Conservation (phyloP, 2,113 vertebrate genomes). For the Sphaerodactylus townsendi region DNA sequence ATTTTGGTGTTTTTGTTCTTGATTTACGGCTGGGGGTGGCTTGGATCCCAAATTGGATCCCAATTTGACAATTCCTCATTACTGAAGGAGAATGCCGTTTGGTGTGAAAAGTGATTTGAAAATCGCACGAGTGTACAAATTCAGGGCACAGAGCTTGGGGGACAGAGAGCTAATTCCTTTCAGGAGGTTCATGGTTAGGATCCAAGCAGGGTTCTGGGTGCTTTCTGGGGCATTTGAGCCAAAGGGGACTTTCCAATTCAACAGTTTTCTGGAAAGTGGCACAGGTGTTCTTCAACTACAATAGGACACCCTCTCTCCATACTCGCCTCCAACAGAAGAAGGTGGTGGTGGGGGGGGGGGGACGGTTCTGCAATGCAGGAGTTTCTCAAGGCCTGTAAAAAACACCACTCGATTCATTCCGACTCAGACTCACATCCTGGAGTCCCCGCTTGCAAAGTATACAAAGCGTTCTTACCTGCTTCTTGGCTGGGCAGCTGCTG, state of each 20-base stretch:
- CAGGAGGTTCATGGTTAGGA: background rate
- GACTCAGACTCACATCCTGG: too few relatives aligned
- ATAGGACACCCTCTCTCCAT: too few relatives aligned
- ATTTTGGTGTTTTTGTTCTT: background rate
- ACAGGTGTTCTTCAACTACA: background rate
- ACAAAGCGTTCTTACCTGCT: constrained; percentile 79
- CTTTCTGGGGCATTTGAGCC: background rate
- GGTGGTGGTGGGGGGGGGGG: too few relatives aligned
- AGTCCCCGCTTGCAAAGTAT: too few relatives aligned
- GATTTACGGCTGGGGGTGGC: background rate
- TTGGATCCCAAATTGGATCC: background rate
- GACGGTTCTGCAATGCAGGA: background rate
- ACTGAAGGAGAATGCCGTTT: background rate
- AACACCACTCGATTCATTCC: background rate
- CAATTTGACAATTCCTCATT: background rate
- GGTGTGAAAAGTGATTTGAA: background rate
- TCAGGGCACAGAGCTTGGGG: background rate
- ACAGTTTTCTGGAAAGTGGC: background rate
- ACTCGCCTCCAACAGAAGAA: background rate
- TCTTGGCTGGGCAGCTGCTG: constrained; percentile 87
- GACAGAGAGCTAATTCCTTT: background rate
- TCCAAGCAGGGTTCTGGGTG: background rate
- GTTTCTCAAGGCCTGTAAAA: background rate
- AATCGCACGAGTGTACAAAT: background rate
- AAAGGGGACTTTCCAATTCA: background rate